Evolutionary conservation across 2,113 vertebrate species (phyloP).

Genomic region (Pollachius pollachius): DNA sequence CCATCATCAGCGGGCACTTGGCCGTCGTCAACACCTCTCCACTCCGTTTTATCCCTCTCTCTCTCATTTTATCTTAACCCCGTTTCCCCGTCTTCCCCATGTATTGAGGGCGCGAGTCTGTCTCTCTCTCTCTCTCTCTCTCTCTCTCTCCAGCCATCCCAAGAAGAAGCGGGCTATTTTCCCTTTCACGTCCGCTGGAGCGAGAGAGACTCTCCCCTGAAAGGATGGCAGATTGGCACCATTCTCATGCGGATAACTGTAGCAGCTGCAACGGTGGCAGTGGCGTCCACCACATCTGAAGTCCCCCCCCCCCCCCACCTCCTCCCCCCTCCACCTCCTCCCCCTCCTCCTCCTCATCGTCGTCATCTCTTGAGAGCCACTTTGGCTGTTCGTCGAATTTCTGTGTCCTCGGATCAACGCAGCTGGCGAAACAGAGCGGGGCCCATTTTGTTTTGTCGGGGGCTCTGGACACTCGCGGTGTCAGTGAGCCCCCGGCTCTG

Average conservation of each 20-base stretch:
- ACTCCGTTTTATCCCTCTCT: conserved; percentile 19
- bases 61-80: conserved; percentile 27
- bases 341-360: conserved; percentile 21
- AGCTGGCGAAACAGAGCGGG: conserved; percentile 68
- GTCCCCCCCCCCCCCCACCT: conserved; percentile 32
- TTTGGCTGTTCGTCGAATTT: conserved; percentile 66
- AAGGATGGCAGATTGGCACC: conserved; percentile 67
- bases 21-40: conserved; percentile 3
- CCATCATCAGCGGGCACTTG: conserved; percentile 18
- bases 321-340: conserved; percentile 29
- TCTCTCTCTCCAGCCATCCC: not conserved
- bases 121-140: conserved; percentile 3
- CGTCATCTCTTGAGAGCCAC: conserved; percentile 62
- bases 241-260: conserved; percentile 70
- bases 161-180: conserved; percentile 42
- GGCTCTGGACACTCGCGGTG: conserved; percentile 50
- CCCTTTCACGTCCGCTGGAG: conserved; percentile 59
- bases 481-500: conserved; percentile 16
- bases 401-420: conserved; percentile 67
- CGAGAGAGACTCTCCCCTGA: conserved; percentile 55
- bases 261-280: conserved; percentile 70
- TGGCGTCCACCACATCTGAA: conserved; percentile 64
- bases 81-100: conserved; percentile 41
- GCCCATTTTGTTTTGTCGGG: conserved; percentile 52
- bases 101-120: conserved; percentile 13